phyloP scores from a whole-genome alignment of 2,888 invertebrate species.

The Nomada lathburiana region DNA sequence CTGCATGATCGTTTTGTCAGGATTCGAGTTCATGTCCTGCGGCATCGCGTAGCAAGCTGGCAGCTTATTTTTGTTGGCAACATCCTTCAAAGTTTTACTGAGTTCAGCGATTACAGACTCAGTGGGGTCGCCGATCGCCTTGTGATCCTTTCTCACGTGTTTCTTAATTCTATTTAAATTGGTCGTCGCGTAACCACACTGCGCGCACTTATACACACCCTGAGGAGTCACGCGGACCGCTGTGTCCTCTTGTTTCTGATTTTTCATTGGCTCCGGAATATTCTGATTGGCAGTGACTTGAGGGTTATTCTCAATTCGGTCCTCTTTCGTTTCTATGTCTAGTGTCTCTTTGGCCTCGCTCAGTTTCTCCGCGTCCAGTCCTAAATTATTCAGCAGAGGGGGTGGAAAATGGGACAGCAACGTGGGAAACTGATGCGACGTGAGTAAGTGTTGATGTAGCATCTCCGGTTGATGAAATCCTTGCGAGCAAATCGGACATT shows the following conservation, averaged over 20 bases:
- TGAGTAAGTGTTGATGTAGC: slow-evolving; percentile 88
- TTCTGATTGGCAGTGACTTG: slow-evolving; percentile 73
- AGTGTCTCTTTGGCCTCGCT: slow-evolving; percentile 74
- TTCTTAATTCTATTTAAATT: slow-evolving; percentile 83
- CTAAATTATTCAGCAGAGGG: slow-evolving; percentile 68
- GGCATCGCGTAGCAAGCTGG: slow-evolving; percentile 89
- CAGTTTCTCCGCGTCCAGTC: slow-evolving; percentile 68
- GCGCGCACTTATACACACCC: slow-evolving; percentile 82
- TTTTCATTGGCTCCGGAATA: slow-evolving; percentile 78
- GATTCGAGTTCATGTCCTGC: slow-evolving; percentile 83
- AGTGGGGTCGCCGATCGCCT: slow-evolving; percentile 79
- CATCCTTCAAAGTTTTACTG: slow-evolving; percentile 85
- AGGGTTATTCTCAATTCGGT: slow-evolving; percentile 76
- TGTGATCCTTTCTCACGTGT: slow-evolving; percentile 85
- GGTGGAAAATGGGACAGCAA: slow-evolving; percentile 78
- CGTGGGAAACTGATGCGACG: slow-evolving; percentile 86
- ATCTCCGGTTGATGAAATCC: slow-evolving; percentile 86
- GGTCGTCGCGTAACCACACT: slow-evolving; percentile 81
- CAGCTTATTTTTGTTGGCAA: slow-evolving; percentile 86
- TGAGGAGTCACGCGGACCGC: slow-evolving; percentile 84
- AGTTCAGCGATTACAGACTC: slow-evolving; percentile 85
- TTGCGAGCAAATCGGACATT: slow-evolving; percentile 88
- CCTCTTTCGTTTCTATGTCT: slow-evolving; percentile 82
- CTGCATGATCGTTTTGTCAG: slow-evolving; percentile 93
- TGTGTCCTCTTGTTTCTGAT: slow-evolving; percentile 83